These are phyloP conservation scores for Penaeus vannamei DNA, from an alignment of 1,140 invertebrate species.

Conservation along the genomic window DNA sequence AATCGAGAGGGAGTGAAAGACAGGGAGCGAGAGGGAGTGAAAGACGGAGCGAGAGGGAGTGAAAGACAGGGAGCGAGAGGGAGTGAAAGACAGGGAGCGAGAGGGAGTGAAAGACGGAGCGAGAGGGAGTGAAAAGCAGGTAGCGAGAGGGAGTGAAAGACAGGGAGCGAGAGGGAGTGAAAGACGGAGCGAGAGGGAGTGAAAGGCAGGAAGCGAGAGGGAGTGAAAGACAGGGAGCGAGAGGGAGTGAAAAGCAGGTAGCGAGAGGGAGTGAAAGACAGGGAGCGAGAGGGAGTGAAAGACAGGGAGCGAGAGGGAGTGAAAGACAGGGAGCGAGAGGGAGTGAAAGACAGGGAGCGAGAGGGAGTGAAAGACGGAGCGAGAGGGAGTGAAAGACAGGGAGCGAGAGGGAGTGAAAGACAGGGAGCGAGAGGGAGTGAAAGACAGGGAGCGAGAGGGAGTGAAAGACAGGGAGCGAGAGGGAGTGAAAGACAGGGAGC, in stretches of 20 bases:
- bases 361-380: not conserved
- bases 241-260: not conserved
- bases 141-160: not conserved
- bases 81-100: not conserved
- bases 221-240: not conserved
- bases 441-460: not conserved
- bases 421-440: too few relatives aligned
- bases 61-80: conserved; percentile 18
- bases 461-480: too few relatives aligned
- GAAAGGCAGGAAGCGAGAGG: not conserved
- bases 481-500: not conserved
- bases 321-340: not conserved
- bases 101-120: too few relatives aligned
- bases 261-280: too few relatives aligned
- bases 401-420: not conserved
- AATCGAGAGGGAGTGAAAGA: not conserved
- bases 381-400: not conserved
- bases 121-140: too few relatives aligned
- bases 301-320: not conserved
- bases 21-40: not conserved
- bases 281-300: too few relatives aligned
- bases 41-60: conserved; percentile 30
- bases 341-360: not conserved
- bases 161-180: not conserved
- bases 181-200: not conserved